These are phyloP conservation scores for Bombyx huttoni DNA, from an alignment of 2,888 invertebrate species.

Conservation along the genomic window DNA sequence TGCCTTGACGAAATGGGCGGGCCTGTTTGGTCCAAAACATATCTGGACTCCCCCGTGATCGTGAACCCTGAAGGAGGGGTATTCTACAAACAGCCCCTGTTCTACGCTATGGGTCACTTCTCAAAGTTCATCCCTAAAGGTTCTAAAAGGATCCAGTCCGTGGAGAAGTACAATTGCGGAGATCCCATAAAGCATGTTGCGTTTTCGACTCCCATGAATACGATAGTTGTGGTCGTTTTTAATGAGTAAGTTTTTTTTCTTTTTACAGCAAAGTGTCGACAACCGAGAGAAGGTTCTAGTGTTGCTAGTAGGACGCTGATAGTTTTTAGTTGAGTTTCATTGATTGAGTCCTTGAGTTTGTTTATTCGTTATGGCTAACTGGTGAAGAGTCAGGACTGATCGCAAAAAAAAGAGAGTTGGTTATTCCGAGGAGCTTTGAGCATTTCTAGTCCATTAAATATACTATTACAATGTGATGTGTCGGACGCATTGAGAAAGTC, in stretches of 20 bases:
- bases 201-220: constrained; percentile 35
- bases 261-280: not conserved
- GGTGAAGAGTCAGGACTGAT: too few species aligned
- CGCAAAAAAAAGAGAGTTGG: too few species aligned
- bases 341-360: too few species aligned
- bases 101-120: constrained; percentile 87
- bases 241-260: constrained; percentile 33
- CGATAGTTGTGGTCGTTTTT: constrained; percentile 39
- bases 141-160: constrained; percentile 47
- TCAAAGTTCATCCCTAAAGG: constrained; percentile 78
- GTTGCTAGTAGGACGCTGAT: too few species aligned
- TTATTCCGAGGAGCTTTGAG: too few species aligned
- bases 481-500: too few species aligned
- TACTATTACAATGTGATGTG: too few species aligned
- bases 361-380: too few species aligned
- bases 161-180: constrained; percentile 8
- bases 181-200: constrained; percentile 21
- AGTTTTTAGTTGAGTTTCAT: too few species aligned
- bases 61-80: constrained; percentile 64
- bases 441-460: too few species aligned
- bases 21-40: constrained; percentile 82
- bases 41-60: constrained; percentile 81
- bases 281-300: too few species aligned
- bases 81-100: constrained; percentile 93
- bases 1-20: constrained; percentile 82